Percentiles rank a stretch among this genome's conserved stretches.
phyloP scores from a whole-genome alignment of 2,113 vertebrate genomes.

The Cyprinodon brontotheroides region DNA sequence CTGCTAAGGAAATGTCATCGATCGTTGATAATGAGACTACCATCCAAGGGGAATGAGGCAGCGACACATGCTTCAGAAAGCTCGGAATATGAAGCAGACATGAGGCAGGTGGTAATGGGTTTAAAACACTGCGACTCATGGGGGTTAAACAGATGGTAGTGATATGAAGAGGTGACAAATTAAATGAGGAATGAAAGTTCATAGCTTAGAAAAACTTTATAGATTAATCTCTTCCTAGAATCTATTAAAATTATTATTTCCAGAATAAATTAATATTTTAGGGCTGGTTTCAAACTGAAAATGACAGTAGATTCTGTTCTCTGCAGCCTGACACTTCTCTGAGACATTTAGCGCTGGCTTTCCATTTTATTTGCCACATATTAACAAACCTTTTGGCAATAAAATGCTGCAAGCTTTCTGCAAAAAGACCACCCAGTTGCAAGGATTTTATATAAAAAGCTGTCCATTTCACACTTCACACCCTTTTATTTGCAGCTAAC shows the following conservation, averaged over 20 bases:
- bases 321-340: background rate
- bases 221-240: background rate
- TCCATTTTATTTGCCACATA: background rate
- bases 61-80: slow-evolving; percentile 26
- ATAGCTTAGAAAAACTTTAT: background rate
- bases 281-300: background rate
- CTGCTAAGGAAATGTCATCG: slow-evolving; percentile 72
- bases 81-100: slow-evolving; percentile 2
- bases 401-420: background rate
- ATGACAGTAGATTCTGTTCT: background rate
- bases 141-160: slow-evolving; percentile 2
- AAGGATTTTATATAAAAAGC: slow-evolving; percentile 21
- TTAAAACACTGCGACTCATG: background rate
- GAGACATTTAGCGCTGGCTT: background rate
- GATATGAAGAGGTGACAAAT: background rate
- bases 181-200: background rate
- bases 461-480: slow-evolving; percentile 27
- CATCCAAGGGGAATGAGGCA: background rate
- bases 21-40: slow-evolving; percentile 53
- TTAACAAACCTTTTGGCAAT: background rate
- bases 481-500: slow-evolving; percentile 18
- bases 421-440: slow-evolving; percentile 1
- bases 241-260: background rate
- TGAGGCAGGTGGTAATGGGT: slow-evolving; percentile 5
- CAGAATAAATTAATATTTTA: background rate